Evolutionary conservation across 2,888 invertebrate genomes (phyloP).

Genomic region (Apamea monoglypha): DNA sequence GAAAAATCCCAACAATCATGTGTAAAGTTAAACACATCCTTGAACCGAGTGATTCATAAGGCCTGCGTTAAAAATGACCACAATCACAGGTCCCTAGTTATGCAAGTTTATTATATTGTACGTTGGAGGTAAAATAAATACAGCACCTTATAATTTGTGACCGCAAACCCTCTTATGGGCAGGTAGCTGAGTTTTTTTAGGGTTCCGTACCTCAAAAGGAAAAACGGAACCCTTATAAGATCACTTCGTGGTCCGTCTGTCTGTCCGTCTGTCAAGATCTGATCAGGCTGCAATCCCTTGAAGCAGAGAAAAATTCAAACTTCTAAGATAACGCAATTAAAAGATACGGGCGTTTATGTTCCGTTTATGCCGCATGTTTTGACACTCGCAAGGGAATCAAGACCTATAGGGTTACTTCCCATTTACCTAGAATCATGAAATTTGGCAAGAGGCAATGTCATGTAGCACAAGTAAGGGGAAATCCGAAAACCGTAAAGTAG

Average conservation of each 20-base stretch:
- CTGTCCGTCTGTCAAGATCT: background rate
- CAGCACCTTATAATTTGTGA: conserved; percentile 69
- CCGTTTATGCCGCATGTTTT: background rate
- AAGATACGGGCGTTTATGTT: background rate
- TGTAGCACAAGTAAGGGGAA: background rate
- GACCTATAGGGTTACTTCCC: background rate
- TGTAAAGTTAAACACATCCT: conserved; percentile 28
- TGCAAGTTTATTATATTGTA: conserved; percentile 47
- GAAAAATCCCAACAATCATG: conserved; percentile 10
- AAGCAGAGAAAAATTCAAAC: background rate
- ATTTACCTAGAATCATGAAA: background rate
- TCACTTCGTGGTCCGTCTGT: background rate
- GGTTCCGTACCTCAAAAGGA: background rate
- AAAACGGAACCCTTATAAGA: background rate
- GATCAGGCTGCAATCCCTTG: background rate
- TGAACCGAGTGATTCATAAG: conserved; percentile 40
- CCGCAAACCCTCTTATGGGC: conserved; percentile 62
- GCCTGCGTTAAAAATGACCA: conserved; percentile 35
- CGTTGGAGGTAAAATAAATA: conserved; percentile 67
- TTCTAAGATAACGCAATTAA: background rate
- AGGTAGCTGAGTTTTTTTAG: conserved; percentile 51
- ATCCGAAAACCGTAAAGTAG: background rate
- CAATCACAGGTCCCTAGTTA: conserved; percentile 50
- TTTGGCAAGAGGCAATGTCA: background rate
- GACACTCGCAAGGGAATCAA: background rate